Conservation (phyloP, 64 coral and sea anemone genomes). For the Montipora cactus region DNA sequence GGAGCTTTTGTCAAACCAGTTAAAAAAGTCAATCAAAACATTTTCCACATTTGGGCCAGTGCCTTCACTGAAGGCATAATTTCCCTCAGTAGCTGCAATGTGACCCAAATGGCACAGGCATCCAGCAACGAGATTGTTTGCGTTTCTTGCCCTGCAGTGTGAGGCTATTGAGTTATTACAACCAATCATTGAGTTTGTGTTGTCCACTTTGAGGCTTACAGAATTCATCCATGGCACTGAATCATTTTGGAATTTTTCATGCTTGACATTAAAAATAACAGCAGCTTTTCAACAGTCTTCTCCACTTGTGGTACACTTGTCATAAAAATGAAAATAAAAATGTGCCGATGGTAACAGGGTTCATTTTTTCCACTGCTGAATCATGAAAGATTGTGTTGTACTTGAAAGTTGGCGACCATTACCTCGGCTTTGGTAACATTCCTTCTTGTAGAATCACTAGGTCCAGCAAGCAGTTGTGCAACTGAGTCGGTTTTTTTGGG, state of each 20-base stretch:
- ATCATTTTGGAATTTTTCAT: too few species aligned
- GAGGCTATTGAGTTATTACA: constrained; percentile 41
- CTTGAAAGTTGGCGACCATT: constrained; percentile 44
- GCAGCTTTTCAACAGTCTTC: too few species aligned
- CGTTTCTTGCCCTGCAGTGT: constrained; percentile 43
- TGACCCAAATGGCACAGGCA: constrained; percentile 65
- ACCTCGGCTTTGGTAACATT: constrained; percentile 61
- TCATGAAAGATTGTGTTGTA: constrained; percentile 61
- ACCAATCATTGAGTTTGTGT: constrained; percentile 3
- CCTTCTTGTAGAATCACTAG: too few species aligned
- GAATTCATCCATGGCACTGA: too few species aligned
- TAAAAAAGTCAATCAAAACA: constrained; percentile 30
- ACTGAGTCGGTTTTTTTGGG: too few species aligned
- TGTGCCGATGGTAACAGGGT: constrained; percentile 2
- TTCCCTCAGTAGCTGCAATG: constrained; percentile 22
- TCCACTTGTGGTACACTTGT: constrained; percentile 40
- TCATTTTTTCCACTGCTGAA: constrained; percentile 15
- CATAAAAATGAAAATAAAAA: neutral
- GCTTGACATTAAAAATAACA: too few species aligned
- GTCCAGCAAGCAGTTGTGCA: too few species aligned
- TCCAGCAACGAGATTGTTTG: constrained; percentile 3
- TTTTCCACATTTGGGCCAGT: constrained; percentile 31
- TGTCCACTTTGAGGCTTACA: too few species aligned
- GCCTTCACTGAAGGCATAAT: neutral
- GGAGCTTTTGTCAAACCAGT: constrained; percentile 31